Evolutionary conservation across 2,797 vertebrate species (phyloP).

Genomic region (Dendrocincla tyrannina): DNA sequence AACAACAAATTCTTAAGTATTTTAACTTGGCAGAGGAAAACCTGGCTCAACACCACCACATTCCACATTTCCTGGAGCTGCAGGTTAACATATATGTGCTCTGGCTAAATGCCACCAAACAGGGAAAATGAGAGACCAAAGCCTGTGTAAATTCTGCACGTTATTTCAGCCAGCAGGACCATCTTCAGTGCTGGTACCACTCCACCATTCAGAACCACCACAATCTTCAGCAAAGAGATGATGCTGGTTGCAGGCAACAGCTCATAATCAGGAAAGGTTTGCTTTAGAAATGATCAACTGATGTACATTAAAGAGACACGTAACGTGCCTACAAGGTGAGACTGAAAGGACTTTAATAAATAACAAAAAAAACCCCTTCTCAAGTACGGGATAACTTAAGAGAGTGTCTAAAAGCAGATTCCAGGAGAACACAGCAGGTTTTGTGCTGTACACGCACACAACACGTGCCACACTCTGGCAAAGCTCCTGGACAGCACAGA

Average conservation of each 20-base stretch:
- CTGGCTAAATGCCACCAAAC: not conserved
- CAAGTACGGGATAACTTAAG: not conserved
- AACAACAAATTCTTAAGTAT: not conserved
- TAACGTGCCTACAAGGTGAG: not conserved
- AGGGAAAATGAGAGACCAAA: not conserved
- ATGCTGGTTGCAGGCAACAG: not conserved
- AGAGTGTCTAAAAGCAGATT: not conserved
- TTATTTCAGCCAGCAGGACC: not conserved
- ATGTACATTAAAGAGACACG: accelerated
- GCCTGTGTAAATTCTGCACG: not conserved
- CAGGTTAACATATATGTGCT: not conserved
- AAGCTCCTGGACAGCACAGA: not conserved
- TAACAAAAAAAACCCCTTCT: not conserved
- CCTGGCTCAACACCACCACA: not conserved
- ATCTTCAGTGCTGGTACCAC: not conserved
- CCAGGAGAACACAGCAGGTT: not conserved
- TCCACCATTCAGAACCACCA: not conserved
- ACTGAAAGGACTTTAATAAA: not conserved
- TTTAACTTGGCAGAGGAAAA: not conserved
- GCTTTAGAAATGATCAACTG: not conserved
- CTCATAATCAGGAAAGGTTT: not conserved
- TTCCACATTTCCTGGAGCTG: not conserved
- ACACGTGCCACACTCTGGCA: accelerated
- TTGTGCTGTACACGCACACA: not conserved
- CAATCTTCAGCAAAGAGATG: not conserved